phyloP scores from a whole-genome alignment of 2,797 vertebrate genomes.

The Balearica regulorum region DNA sequence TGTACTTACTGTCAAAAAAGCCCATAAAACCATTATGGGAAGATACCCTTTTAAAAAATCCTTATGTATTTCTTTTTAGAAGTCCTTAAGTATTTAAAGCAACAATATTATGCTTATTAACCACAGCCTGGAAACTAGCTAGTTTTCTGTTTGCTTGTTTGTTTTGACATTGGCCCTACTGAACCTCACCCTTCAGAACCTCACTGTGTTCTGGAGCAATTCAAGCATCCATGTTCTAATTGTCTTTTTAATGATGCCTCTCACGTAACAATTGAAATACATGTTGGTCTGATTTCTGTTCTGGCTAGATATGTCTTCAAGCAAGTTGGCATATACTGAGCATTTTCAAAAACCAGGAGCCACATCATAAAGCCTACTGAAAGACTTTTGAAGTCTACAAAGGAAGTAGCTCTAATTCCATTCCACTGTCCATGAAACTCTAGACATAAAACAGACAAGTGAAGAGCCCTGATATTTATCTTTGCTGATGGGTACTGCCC shows the following conservation, averaged over 20 bases:
- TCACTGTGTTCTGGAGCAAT: not conserved
- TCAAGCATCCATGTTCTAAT: not conserved
- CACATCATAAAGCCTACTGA: not conserved
- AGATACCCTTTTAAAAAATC: not conserved
- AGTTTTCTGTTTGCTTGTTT: not conserved
- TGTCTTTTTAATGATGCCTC: not conserved
- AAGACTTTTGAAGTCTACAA: not conserved
- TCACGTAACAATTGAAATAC: not conserved
- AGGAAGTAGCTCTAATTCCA: not conserved
- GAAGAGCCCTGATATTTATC: not conserved
- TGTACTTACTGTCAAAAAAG: not conserved
- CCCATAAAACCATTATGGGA: not conserved
- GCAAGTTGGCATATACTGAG: not conserved
- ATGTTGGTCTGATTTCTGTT: not conserved
- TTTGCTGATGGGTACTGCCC: not conserved
- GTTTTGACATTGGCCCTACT: not conserved
- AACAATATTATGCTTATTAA: not conserved
- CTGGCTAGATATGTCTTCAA: not conserved
- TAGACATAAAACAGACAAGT: not conserved
- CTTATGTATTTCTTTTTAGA: not conserved
- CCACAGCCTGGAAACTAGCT: not conserved
- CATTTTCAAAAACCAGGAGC: not conserved
- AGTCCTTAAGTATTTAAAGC: not conserved
- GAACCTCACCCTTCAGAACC: not conserved
- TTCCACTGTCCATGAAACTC: not conserved